These are phyloP conservation scores for Pangasius sanitwongsei DNA, from an alignment of 2,797 vertebrate species.

Conservation along the genomic window DNA sequence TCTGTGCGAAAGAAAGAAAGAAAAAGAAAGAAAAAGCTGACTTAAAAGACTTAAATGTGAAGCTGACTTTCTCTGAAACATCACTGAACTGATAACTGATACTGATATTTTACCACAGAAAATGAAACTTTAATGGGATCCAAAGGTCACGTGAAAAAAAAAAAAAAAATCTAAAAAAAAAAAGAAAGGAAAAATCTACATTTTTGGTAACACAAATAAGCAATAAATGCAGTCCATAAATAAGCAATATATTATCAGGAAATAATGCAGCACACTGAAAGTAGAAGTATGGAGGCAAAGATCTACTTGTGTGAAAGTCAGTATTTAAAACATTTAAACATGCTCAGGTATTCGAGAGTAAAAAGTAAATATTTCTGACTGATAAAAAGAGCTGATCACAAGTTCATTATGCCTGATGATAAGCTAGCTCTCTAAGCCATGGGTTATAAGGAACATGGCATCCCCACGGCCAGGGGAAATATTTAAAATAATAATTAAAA, in stretches of 20 bases:
- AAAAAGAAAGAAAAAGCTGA: not conserved
- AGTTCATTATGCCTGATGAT: not conserved
- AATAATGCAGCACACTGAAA: not conserved
- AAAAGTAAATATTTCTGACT: not conserved
- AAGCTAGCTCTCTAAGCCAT: not conserved
- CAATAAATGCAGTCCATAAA: not conserved
- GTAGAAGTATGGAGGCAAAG: not conserved
- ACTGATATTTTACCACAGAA: not conserved
- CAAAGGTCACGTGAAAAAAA: not conserved
- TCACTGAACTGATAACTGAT: not conserved
- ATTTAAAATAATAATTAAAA: no score
- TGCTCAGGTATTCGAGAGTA: not conserved
- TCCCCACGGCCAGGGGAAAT: no score
- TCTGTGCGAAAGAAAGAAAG: slow-evolving; percentile 53
- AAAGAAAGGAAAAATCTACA: not conserved
- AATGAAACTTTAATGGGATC: not conserved
- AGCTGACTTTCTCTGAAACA: not conserved
- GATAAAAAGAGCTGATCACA: not conserved
- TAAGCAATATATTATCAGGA: not conserved
- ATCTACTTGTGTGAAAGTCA: not conserved
- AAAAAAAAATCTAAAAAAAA: not conserved
- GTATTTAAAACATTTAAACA: not conserved
- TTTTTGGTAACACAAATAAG: not conserved
- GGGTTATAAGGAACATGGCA: not conserved
- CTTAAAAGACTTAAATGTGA: not conserved